Conservation (phyloP, 2,888 invertebrate genomes). For the Rhagophthalmus giganteus region DNA sequence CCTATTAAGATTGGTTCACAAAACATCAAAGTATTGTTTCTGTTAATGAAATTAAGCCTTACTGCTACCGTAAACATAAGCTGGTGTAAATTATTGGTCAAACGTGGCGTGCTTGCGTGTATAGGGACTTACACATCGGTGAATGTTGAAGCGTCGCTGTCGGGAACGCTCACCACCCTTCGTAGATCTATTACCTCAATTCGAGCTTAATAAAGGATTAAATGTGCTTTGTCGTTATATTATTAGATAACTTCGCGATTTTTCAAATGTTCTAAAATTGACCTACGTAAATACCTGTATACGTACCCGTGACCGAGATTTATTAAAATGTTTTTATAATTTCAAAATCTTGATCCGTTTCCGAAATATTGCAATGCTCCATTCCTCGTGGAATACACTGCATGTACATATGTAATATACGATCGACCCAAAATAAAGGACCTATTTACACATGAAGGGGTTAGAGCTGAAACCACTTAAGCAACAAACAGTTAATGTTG, state of each 20-base stretch:
- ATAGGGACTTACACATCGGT: slow-evolving; percentile 33
- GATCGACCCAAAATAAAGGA: no score
- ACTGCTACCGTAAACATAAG: slow-evolving; percentile 32
- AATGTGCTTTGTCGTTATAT: neutral
- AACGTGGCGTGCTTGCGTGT: slow-evolving; percentile 37
- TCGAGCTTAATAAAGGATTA: neutral
- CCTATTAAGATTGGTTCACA: slow-evolving; percentile 40
- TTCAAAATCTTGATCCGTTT: no score
- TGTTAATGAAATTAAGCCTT: slow-evolving; percentile 37
- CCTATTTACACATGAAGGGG: no score
- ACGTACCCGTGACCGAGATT: no score
- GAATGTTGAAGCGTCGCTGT: slow-evolving; percentile 21
- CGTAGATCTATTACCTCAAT: slow-evolving; percentile 4
- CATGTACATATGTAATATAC: no score
- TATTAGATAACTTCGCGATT: neutral
- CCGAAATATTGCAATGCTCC: no score
- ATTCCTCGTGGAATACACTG: no score
- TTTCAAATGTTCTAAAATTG: neutral
- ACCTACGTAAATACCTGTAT: no score
- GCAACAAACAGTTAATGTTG: no score
- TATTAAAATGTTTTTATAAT: no score
- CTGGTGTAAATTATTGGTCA: slow-evolving; percentile 41
- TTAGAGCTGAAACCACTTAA: no score
- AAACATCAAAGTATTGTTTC: slow-evolving; percentile 41
- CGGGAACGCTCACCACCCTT: slow-evolving; percentile 8